Base-by-base conservation (phyloP, 2,797 vertebrate species). In the Euthynnus affinis region DNA sequence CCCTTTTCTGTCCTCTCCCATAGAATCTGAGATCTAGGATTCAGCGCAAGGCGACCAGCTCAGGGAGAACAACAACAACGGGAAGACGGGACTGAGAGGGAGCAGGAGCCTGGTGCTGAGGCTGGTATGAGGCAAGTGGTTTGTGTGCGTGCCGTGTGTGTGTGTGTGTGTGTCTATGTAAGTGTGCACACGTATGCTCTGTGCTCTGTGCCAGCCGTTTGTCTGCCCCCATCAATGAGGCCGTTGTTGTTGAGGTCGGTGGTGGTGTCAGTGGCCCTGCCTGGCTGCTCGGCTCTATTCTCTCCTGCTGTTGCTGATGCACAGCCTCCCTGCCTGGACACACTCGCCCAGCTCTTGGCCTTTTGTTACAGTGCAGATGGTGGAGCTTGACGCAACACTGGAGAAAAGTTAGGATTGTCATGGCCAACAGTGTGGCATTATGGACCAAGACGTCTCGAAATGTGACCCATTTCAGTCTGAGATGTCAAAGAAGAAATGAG, bases 121-220 rank as follows among this genome's bases (percentile, higher is more conserved):
- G 93, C 94, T 95, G 94, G 94, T 93, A 94, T 95, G 95, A 95
- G 95, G 95, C 94, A 94, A 95, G 95, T 94, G 92, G 70, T 92
- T 82, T 86, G 83, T 82, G 78, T 63, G 85, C 17, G 69, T 65
- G 74, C 48, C 46, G 18, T 69, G 34, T 74, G 60, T 60, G 34
- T 55, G 49, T 63, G 82, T 80, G 42, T 18, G 44, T 18, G 78
- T 18, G 77, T 49, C 69, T 63, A 56, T 53, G 66, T 53, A 68
- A 83, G 77, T 75, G 83, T 85, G 87, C 77, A 83, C 89, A 84
- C 83, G 80, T 90, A 88, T 91, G 91, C 85, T 66, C 74, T 58
- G 67, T 85, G 83, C 80, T 88, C 81, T 25, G 88, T 91, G 88
- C 85, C 82, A 87, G 83, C 80, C 86, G 68, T 92, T 93, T 92